These are phyloP conservation scores for Lordiphosa collinella DNA, from an alignment of 1,140 invertebrate species.

Conservation along the genomic window DNA sequence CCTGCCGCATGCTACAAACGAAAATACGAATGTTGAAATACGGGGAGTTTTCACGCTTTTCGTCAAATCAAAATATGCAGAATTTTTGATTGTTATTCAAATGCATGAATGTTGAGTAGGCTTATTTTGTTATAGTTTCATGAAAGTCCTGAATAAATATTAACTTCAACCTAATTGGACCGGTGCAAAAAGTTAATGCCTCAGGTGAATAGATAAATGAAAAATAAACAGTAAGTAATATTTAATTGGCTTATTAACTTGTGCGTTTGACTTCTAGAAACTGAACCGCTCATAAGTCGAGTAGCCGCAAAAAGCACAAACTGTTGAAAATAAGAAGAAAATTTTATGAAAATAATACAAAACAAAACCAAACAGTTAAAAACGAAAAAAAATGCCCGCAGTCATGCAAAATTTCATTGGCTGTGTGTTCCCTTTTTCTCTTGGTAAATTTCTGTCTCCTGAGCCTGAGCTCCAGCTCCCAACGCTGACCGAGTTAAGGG, in stretches of 20 bases:
- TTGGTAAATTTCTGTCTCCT: too few relatives aligned
- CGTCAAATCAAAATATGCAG: too few relatives aligned
- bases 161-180: background rate
- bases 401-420: constrained; percentile 64
- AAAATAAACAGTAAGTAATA: constrained; percentile 43
- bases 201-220: constrained; percentile 37
- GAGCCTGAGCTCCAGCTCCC: background rate
- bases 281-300: constrained; percentile 1
- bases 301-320: constrained; percentile 27
- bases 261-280: too few relatives aligned
- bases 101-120: constrained; percentile 35
- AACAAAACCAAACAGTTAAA: constrained; percentile 43
- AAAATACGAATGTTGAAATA: constrained; percentile 25
- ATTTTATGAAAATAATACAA: constrained; percentile 16
- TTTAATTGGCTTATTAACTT: constrained; percentile 40
- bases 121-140: constrained; percentile 2
- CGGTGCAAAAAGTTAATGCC: background rate
- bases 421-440: constrained; percentile 20
- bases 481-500: constrained; percentile 43
- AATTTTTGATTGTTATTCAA: constrained; percentile 40
- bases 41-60: constrained; percentile 7
- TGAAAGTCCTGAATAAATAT: constrained; percentile 5
- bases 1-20: constrained; percentile 9
- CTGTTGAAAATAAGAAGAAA: background rate
- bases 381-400: constrained; percentile 65